phyloP scores from a whole-genome alignment of 2,888 invertebrate genomes.

The Apocheima hispidaria region DNA sequence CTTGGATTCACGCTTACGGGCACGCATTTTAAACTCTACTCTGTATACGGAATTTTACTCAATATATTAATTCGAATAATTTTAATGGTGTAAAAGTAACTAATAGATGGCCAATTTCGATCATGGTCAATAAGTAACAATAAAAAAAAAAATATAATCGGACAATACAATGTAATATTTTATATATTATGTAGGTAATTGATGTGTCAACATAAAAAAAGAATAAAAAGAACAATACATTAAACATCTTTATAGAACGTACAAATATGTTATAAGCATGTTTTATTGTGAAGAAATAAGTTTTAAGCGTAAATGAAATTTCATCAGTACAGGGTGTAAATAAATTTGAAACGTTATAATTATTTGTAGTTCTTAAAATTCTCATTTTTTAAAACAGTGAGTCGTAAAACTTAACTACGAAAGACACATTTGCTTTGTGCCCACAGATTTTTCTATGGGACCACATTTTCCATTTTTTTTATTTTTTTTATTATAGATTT shows the following conservation, averaged over 20 bases:
- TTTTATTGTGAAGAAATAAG: slow-evolving; percentile 5
- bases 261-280: slow-evolving; percentile 6
- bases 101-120: not conserved
- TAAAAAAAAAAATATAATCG: slow-evolving; percentile 9
- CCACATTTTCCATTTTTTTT: not conserved
- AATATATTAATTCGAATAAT: not conserved
- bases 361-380: not conserved
- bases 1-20: slow-evolving; percentile 7
- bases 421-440: too few relatives aligned
- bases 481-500: not conserved
- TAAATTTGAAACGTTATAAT: slow-evolving; percentile 4
- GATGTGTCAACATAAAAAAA: slow-evolving; percentile 30
- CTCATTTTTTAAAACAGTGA: too few relatives aligned
- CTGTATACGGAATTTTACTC: slow-evolving; percentile 1
- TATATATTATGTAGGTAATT: slow-evolving; percentile 27
- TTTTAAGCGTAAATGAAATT: slow-evolving; percentile 17
- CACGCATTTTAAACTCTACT: slow-evolving; percentile 4
- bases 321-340: slow-evolving; percentile 12
- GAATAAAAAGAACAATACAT: slow-evolving; percentile 16
- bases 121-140: not conserved
- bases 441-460: not conserved
- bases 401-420: too few relatives aligned
- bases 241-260: not conserved
- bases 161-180: slow-evolving; percentile 27
- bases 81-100: not conserved